Evolutionary conservation across 1,140 invertebrate species (phyloP).

Genomic region (Dinoponera quadriceps): DNA sequence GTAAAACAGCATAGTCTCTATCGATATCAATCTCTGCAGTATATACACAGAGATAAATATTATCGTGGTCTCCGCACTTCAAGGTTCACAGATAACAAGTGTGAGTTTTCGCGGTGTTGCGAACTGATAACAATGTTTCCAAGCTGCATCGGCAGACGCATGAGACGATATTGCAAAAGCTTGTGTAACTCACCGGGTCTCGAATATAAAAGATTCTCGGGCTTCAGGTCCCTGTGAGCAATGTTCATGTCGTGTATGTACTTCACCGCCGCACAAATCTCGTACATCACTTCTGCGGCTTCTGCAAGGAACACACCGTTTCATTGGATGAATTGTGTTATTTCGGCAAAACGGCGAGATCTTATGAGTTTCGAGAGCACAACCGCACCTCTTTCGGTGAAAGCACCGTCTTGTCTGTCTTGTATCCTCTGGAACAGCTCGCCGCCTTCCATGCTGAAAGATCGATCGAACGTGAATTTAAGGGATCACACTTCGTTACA

Average conservation of each 20-base stretch:
- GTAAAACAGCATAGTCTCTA: not conserved
- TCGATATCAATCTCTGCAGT: not conserved
- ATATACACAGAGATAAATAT: constrained; percentile 31
- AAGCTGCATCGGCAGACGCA: constrained; percentile 8
- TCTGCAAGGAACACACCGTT: constrained; percentile 86
- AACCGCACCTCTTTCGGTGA: constrained; percentile 95
- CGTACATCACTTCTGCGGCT: constrained; percentile 96
- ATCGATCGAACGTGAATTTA: constrained; percentile 21
- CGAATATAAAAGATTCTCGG: constrained; percentile 95
- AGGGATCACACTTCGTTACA: constrained; percentile 2
- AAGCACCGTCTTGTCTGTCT: constrained; percentile 95
- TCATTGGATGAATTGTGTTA: not conserved
- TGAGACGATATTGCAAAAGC: not conserved
- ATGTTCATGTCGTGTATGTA: constrained; percentile 98
- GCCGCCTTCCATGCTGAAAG: constrained; percentile 96
- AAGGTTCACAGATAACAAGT: constrained; percentile 14
- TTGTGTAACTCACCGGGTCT: constrained; percentile 85
- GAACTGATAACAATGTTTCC: constrained; percentile 9
- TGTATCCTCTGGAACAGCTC: constrained; percentile 99
- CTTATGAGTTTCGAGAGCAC: not conserved
- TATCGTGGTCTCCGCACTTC: constrained; percentile 21
- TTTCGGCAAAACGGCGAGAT: not conserved
- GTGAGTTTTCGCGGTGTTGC: not conserved
- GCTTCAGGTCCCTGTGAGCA: constrained; percentile 98
- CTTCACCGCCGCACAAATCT: constrained; percentile 98